phyloP scores from a whole-genome alignment of 2,888 invertebrate species.

The Empis livida region DNA sequence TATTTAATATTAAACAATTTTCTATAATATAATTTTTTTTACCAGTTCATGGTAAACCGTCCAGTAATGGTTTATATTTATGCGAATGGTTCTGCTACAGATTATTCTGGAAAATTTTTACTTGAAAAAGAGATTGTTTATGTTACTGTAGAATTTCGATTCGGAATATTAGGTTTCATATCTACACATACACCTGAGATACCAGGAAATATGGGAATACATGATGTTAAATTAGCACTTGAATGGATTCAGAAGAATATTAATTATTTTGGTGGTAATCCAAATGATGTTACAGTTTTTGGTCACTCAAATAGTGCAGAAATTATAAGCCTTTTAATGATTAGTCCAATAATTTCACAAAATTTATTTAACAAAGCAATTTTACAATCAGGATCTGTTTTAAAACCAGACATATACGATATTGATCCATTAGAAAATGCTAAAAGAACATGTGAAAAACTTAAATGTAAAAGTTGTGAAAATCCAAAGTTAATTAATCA shows the following conservation, averaged over 20 bases:
- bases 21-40: not conserved
- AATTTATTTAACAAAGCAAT: constrained; percentile 38
- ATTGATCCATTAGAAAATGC: constrained; percentile 27
- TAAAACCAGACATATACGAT: constrained; percentile 38
- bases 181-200: constrained; percentile 36
- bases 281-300: constrained; percentile 37
- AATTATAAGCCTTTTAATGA: constrained; percentile 34
- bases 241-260: constrained; percentile 41
- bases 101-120: constrained; percentile 32
- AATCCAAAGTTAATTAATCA: constrained; percentile 17
- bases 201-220: constrained; percentile 42
- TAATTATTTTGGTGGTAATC: constrained; percentile 39
- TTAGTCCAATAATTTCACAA: constrained; percentile 31
- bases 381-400: constrained; percentile 40
- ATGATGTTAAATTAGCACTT: constrained; percentile 39
- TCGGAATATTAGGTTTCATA: constrained; percentile 41
- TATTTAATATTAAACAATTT: not conserved
- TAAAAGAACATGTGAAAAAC: constrained; percentile 21
- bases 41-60: constrained; percentile 19
- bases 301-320: constrained; percentile 42
- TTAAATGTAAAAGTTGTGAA: constrained; percentile 22
- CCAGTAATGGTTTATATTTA: constrained; percentile 38
- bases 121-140: constrained; percentile 38
- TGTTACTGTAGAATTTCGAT: constrained; percentile 38
- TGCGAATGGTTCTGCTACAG: constrained; percentile 31